A percentile compares a stretch with the other conserved stretches of the same genome.
phyloP scores from a whole-genome alignment of 2,113 vertebrate species.

The Sisor rabdophorus region DNA sequence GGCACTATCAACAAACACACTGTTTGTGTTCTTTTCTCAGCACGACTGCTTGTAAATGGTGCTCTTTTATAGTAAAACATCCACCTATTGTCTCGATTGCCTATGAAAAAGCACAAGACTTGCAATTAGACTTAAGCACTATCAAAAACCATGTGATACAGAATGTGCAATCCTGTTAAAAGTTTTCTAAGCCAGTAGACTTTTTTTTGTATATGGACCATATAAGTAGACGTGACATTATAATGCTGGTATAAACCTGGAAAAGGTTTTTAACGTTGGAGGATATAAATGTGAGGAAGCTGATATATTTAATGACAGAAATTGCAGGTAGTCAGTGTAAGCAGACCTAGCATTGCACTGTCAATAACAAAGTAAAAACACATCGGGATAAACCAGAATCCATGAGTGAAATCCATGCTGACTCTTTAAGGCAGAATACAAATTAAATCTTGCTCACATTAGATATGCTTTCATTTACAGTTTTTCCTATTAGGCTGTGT shows the following conservation, averaged over 20 bases:
- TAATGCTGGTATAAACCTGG: slow-evolving; percentile 4
- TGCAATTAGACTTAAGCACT: slow-evolving; percentile 68
- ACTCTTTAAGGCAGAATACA: slow-evolving; percentile 38
- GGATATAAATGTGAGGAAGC: slow-evolving; percentile 34
- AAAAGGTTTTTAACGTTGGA: no score
- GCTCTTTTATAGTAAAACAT: slow-evolving; percentile 69
- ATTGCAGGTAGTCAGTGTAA: slow-evolving; percentile 38
- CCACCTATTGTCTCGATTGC: slow-evolving; percentile 61
- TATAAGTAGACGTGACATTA: slow-evolving; percentile 8
- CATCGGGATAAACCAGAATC: slow-evolving; percentile 35
- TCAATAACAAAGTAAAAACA: slow-evolving; percentile 40
- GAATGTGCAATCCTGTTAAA: slow-evolving; percentile 45
- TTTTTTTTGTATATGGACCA: not conserved
- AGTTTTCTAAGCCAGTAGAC: not conserved
- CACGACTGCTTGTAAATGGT: slow-evolving; percentile 71
- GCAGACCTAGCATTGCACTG: slow-evolving; percentile 38
- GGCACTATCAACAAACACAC: slow-evolving; percentile 67
- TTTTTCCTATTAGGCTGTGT: slow-evolving; percentile 26
- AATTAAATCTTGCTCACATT: slow-evolving; percentile 38
- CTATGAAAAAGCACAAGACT: slow-evolving; percentile 69
- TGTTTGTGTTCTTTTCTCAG: slow-evolving; percentile 64
- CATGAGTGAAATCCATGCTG: slow-evolving; percentile 23
- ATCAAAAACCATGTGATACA: slow-evolving; percentile 61
- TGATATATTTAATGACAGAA: slow-evolving; percentile 41
- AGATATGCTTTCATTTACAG: slow-evolving; percentile 38